Conservation (phyloP, 2,888 invertebrate genomes). For the Apotomis turbidana region DNA sequence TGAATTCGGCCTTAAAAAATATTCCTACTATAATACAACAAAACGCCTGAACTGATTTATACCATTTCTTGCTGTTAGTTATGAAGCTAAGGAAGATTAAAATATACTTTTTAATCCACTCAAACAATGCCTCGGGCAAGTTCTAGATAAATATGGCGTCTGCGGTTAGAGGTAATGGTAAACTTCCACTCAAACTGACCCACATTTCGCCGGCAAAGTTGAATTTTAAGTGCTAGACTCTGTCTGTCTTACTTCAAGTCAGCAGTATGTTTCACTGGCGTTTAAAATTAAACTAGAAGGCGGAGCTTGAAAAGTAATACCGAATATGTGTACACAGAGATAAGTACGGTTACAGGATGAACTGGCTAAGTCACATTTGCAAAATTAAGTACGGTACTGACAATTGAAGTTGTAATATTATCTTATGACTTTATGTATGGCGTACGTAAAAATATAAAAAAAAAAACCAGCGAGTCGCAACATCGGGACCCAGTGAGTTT, state of each 20-base stretch:
- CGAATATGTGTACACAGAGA: background rate
- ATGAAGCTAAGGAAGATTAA: background rate
- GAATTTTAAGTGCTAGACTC: conserved; percentile 16
- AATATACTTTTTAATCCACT: background rate
- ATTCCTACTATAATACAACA: no score
- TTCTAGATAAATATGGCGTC: conserved; percentile 6
- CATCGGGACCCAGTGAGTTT: no score
- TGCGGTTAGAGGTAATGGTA: conserved; percentile 9
- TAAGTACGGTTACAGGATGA: no score
- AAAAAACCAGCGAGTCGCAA: no score
- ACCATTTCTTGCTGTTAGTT: background rate
- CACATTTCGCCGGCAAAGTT: conserved; percentile 21
- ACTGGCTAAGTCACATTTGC: no score
- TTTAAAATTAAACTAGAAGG: conserved; percentile 10
- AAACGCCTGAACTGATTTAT: no score
- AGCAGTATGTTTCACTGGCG: background rate
- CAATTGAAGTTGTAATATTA: no score
- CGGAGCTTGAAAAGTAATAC: no score
- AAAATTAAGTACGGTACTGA: no score
- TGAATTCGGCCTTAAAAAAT: no score
- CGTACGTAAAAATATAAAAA: no score
- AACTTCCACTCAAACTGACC: conserved; percentile 22
- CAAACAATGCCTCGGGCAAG: background rate
- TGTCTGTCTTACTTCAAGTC: conserved; percentile 25
- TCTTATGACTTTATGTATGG: no score